These are phyloP conservation scores for Neolamprologus modestus DNA, from an alignment of 2,113 vertebrate genomes.

Conservation along the genomic window DNA sequence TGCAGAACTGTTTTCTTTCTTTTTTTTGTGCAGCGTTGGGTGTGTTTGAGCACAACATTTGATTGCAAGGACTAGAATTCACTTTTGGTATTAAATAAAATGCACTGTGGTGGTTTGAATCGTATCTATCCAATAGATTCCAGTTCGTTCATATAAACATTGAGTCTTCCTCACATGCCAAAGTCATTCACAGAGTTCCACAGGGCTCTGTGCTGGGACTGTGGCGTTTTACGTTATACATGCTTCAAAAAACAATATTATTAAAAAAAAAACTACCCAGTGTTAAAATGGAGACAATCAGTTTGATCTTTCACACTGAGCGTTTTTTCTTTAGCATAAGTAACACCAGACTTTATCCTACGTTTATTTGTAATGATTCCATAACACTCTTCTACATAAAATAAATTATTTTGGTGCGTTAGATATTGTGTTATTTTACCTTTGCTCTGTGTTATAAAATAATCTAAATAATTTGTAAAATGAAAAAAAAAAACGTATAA, in stretches of 20 bases:
- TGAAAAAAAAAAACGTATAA: neutral
- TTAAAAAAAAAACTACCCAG: neutral
- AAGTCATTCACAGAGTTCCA: neutral
- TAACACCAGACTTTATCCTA: neutral
- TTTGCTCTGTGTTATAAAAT: neutral
- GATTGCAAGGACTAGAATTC: neutral
- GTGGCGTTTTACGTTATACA: neutral
- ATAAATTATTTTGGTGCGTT: neutral
- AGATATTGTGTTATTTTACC: neutral
- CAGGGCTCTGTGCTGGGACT: neutral
- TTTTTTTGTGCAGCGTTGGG: neutral
- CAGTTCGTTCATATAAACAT: neutral
- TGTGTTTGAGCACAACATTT: neutral
- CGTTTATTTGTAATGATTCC: neutral
- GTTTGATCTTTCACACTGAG: neutral
- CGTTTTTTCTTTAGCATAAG: neutral
- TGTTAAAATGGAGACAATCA: neutral
- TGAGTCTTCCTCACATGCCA: neutral
- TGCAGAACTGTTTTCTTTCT: neutral
- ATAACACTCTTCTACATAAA: neutral
- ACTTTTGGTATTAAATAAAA: neutral
- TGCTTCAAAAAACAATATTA: neutral
- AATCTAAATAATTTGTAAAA: neutral
- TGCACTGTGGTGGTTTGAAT: neutral
- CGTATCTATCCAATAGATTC: fast-evolving